Conservation (phyloP, 2,797 vertebrate species). For the Oreonectes daqikongensis region DNA sequence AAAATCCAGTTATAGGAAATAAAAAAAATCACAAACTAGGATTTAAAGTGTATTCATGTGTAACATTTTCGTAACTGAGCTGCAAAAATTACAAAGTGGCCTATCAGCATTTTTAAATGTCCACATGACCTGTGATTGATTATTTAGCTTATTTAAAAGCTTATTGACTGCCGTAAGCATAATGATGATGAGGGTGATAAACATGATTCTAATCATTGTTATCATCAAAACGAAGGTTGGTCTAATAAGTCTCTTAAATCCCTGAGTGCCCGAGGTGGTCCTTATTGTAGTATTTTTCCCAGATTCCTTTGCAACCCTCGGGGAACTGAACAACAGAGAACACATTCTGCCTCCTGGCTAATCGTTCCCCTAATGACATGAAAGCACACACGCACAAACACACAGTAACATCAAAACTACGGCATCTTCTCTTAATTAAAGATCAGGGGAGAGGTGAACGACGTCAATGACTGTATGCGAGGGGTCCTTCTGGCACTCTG, state of each 20-base stretch:
- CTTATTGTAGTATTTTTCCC: conserved; percentile 64
- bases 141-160: not conserved
- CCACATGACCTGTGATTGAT: not conserved
- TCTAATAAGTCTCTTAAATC: conserved; percentile 22
- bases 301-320: conserved; percentile 53
- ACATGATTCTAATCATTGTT: conserved; percentile 67
- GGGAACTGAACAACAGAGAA: conserved; percentile 37
- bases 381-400: conserved; percentile 23
- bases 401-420: conserved; percentile 47
- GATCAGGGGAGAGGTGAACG: conserved; percentile 60
- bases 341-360: conserved; percentile 56
- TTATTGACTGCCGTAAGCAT: conserved; percentile 11
- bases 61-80: not conserved
- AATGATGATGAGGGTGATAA: conserved; percentile 67
- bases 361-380: conserved; percentile 57
- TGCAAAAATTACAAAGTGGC: not conserved
- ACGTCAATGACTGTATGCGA: conserved; percentile 49
- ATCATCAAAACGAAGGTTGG: conserved; percentile 66
- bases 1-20: too few species aligned
- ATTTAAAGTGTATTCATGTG: not conserved
- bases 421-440: conserved; percentile 66
- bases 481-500: conserved; percentile 28
- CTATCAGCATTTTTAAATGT: not conserved
- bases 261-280: conserved; percentile 66
- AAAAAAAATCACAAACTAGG: too few species aligned